phyloP scores from a whole-genome alignment of 2,113 vertebrate genomes.

The Urocynchramus pylzowi region DNA sequence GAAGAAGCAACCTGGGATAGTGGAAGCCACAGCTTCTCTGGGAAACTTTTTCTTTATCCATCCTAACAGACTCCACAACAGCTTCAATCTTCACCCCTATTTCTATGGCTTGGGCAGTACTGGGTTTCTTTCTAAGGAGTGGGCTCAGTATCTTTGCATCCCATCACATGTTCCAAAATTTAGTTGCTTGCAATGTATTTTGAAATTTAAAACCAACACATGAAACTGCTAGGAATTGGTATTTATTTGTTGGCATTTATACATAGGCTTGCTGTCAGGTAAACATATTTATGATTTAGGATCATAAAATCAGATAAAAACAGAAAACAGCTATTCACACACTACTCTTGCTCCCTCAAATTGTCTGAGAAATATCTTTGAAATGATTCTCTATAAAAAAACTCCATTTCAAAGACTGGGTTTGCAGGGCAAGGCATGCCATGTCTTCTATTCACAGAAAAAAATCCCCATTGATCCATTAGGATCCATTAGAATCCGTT shows the following conservation, averaged over 20 bases:
- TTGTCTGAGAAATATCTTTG: neutral
- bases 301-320: neutral
- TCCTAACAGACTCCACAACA: neutral
- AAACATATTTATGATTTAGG: neutral
- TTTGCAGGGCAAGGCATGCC: neutral
- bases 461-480: neutral
- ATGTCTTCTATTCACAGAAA: neutral
- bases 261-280: neutral
- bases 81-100: neutral
- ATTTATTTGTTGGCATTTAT: neutral
- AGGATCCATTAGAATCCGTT: neutral
- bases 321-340: neutral
- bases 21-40: neutral
- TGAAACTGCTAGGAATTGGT: neutral
- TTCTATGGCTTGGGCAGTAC: neutral
- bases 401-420: neutral
- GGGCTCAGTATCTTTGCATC: neutral
- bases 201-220: neutral
- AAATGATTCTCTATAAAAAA: neutral
- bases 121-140: neutral
- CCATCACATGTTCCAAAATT: neutral
- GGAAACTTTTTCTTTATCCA: neutral
- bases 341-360: neutral
- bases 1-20: neutral
- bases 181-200: neutral